Percentiles rank a stretch among this genome's conserved stretches.
These are phyloP conservation scores for Nasonia longicornis DNA, from an alignment of 1,140 invertebrate genomes.

Conservation along the genomic window DNA sequence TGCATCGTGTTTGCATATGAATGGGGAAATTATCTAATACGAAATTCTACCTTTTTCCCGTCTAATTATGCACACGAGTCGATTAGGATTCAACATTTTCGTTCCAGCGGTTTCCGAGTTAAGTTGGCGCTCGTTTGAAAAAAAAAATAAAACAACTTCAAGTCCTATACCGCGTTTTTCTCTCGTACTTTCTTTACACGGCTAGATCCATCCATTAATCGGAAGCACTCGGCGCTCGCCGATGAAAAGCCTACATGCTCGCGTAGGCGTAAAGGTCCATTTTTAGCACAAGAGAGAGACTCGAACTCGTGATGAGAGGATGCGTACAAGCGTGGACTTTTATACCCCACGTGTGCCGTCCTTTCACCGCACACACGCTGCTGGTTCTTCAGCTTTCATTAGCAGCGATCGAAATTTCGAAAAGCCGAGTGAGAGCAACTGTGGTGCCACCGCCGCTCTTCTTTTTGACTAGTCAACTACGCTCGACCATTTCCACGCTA, in stretches of 20 bases:
- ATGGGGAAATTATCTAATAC: background rate
- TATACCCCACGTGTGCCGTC: background rate
- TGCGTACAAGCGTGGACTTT: background rate
- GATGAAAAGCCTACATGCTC: constrained; percentile 1
- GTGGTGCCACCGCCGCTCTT: background rate
- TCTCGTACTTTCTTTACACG: background rate
- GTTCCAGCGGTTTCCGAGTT: too few species aligned
- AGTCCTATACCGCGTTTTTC: background rate
- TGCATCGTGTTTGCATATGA: background rate
- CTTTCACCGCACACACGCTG: background rate
- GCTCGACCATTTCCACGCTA: background rate
- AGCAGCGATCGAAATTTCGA: background rate
- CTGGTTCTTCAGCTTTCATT: background rate
- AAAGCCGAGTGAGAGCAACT: background rate
- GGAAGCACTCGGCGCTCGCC: background rate
- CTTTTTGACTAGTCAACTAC: background rate
- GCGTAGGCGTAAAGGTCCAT: background rate
- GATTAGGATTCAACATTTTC: background rate
- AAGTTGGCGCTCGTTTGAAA: too few species aligned
- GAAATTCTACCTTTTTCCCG: too few species aligned
- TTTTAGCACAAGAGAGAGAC: background rate
- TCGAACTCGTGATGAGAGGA: background rate
- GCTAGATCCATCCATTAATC: background rate
- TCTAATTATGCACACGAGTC: background rate
- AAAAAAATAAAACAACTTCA: background rate